Conservation (phyloP, 2,888 invertebrate genomes). For the Ecliptopera silaceata region DNA sequence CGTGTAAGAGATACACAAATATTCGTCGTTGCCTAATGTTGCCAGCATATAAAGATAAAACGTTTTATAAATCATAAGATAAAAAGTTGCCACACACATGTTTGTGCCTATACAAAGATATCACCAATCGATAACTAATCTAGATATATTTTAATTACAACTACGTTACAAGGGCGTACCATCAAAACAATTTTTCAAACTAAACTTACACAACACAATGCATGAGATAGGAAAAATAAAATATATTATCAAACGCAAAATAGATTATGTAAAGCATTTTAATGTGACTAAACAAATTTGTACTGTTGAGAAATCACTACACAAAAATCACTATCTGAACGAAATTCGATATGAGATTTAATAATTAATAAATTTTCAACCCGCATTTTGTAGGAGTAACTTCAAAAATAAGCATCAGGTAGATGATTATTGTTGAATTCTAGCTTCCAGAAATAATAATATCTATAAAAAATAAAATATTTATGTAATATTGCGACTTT, state of each 20-base stretch:
- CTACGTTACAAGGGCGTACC: conserved; percentile 1
- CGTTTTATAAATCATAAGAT: conserved; percentile 29
- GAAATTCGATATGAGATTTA: conserved; percentile 42
- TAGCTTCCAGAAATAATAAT: too few relatives aligned
- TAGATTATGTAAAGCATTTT: conserved; percentile 56
- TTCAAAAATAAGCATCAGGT: background rate
- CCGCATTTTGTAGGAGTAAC: background rate
- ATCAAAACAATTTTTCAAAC: conserved; percentile 31
- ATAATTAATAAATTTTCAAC: conserved; percentile 5
- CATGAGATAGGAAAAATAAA: conserved; percentile 40
- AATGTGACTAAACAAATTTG: conserved; percentile 71
- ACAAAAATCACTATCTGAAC: conserved; percentile 56
- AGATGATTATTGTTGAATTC: too few relatives aligned
- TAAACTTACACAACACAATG: conserved; percentile 49
- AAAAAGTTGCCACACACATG: conserved; percentile 19
- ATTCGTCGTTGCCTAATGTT: background rate
- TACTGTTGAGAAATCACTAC: conserved; percentile 73
- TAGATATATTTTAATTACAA: conserved; percentile 11
- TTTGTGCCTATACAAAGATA: conserved; percentile 33
- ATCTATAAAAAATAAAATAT: too few relatives aligned
- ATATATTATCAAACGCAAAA: conserved; percentile 52
- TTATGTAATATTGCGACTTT: too few relatives aligned
- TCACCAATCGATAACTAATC: conserved; percentile 23
- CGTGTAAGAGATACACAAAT: background rate
- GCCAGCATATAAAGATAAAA: conserved; percentile 19